phyloP scores from a whole-genome alignment of 2,797 vertebrate species.

The Cyprinella venusta region DNA sequence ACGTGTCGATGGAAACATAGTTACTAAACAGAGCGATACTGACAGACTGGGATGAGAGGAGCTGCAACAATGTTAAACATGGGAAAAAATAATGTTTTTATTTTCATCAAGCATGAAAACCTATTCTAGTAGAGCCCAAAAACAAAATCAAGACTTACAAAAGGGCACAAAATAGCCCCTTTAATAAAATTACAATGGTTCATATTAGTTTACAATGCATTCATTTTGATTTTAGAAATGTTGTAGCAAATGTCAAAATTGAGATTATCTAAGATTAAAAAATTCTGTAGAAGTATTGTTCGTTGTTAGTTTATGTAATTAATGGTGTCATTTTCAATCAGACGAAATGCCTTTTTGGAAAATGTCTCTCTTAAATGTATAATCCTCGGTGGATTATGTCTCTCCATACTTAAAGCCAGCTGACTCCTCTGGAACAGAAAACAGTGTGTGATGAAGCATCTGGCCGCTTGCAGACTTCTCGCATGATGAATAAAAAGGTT shows the following conservation, averaged over 20 bases:
- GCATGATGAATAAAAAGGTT: slow-evolving; percentile 19
- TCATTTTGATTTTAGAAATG: neutral
- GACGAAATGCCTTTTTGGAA: slow-evolving; percentile 11
- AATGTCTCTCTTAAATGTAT: slow-evolving; percentile 3
- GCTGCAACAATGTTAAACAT: neutral
- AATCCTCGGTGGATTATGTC: neutral
- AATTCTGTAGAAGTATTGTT: neutral
- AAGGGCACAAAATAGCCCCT: neutral
- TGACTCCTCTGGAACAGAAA: slow-evolving; percentile 33
- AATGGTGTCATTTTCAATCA: slow-evolving; percentile 57
- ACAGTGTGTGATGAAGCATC: slow-evolving; percentile 18
- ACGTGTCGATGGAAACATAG: no score
- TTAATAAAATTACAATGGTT: neutral
- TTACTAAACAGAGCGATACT: neutral
- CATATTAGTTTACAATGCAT: neutral
- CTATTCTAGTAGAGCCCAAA: neutral
- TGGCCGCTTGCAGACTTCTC: slow-evolving; percentile 11
- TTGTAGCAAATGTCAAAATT: neutral
- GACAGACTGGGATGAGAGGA: neutral
- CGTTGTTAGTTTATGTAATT: slow-evolving; percentile 13
- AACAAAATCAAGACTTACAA: neutral
- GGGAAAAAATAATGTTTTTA: neutral
- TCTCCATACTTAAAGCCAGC: slow-evolving; percentile 14
- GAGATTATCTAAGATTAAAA: neutral
- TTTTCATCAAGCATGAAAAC: neutral